Base-by-base conservation (phyloP, 2,797 vertebrate genomes). In the Linurgus olivaceus region DNA sequence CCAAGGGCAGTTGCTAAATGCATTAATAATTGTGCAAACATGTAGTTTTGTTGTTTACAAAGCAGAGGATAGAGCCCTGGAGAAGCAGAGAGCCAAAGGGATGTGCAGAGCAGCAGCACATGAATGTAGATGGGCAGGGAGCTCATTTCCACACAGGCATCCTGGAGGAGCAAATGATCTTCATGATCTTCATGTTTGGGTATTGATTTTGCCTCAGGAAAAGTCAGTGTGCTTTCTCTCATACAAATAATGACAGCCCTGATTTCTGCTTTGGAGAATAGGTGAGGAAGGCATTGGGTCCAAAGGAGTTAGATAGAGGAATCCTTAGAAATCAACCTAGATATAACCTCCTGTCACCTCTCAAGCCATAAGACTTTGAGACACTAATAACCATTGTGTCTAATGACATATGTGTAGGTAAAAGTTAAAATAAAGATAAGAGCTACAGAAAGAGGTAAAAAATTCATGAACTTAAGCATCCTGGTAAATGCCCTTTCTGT, bases 161-260 rank as follows among this genome's bases (percentile, higher is more conserved):
- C 31, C 47, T 38, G 51, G 38, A 40, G 62, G 67, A 81, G 35
- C 57, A 59, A 38, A 38, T 38, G 25, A 38, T 59, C 73, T 94
- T 96, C 88, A 61, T 96, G 95, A 83, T 90, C 82, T 83, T 62
- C 85, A 52, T 82, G 44, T 84, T 54, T 78, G 44, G 31, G 29
- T 80, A 94, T 96, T 94, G 94, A 94, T 96, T 96, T 94, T 91
- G 72, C 91, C 76, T 94, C n/a, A 28, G 88, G 93, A 96, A 92
- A 95, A 93, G 85, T 70, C 87, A 55, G 6, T 52, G 71, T 70
- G 40, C 55, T 85, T 89, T 85, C 73, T 90, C 47, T 18, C 29
- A 38, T 16, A 19, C 1, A 1, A 68, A 42, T 29, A 28, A 47
- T 61, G 45, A 45, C 66, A 71, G 48, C 70, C 81, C 35, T 92